Conservation (phyloP, 2,113 vertebrate genomes). For the Carassius auratus region DNA sequence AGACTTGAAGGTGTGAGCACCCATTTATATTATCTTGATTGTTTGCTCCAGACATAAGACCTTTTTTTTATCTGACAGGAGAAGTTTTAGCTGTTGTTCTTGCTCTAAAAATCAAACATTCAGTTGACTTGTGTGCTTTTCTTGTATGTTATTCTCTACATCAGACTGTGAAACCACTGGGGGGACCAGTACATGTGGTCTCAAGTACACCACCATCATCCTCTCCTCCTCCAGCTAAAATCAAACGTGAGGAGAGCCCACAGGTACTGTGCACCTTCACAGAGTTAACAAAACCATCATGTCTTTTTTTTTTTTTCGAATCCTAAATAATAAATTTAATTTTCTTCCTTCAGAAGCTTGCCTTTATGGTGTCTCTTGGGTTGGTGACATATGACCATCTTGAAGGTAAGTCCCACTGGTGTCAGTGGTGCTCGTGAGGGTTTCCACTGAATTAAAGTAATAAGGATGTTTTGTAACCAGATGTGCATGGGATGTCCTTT, state of each 20-base stretch:
- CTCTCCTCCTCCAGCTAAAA: conserved; percentile 76
- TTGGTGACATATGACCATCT: conserved; percentile 97
- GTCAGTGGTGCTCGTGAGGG: not conserved
- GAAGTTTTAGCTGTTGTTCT: not conserved
- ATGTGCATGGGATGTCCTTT: not conserved
- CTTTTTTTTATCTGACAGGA: too few relatives aligned
- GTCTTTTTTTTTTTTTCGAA: not conserved
- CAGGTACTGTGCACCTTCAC: conserved; percentile 78
- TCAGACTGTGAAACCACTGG: conserved; percentile 84
- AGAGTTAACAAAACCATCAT: not conserved
- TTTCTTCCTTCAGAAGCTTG: conserved; percentile 87
- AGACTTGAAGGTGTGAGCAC: conserved; percentile 85
- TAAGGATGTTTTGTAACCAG: not conserved
- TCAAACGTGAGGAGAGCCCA: conserved; percentile 93
- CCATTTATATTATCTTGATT: too few relatives aligned
- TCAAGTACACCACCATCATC: conserved; percentile 79
- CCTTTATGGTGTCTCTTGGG: conserved; percentile 97
- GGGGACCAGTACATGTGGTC: conserved; percentile 82
- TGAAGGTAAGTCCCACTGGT: conserved; percentile 82
- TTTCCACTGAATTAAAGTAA: not conserved
- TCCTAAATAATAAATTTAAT: conserved; percentile 17
- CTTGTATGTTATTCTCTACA: not conserved
- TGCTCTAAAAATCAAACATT: not conserved
- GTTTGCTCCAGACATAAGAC: too few relatives aligned
- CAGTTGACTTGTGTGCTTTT: not conserved